phyloP scores from a whole-genome alignment of 2,888 invertebrate species.

The Ganaspis brasiliensis region DNA sequence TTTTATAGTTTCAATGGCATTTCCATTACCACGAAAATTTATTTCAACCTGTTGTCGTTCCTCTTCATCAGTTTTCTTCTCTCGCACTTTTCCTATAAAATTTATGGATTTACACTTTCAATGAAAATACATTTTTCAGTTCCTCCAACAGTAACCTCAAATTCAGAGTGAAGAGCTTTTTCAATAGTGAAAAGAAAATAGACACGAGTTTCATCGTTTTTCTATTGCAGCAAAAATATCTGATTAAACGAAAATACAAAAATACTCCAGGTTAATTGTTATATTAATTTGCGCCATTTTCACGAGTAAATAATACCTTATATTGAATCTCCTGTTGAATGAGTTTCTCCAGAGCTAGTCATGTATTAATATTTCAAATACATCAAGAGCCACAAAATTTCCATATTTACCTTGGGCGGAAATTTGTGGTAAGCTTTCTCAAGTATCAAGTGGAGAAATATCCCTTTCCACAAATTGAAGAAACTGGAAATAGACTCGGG shows the following conservation, averaged over 20 bases:
- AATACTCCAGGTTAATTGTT: too few species aligned
- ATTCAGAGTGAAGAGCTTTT: background rate
- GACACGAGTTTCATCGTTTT: background rate
- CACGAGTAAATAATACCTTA: background rate
- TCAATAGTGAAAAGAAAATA: background rate
- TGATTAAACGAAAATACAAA: too few species aligned
- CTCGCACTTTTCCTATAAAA: background rate
- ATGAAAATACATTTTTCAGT: background rate
- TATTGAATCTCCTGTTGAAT: background rate
- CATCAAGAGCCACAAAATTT: background rate
- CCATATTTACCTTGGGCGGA: background rate
- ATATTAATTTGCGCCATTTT: background rate
- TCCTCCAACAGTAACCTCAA: background rate
- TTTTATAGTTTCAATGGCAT: slow-evolving; percentile 9
- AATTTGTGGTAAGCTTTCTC: background rate
- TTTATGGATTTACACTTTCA: background rate
- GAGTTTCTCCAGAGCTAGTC: background rate
- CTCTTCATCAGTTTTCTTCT: slow-evolving; percentile 1
- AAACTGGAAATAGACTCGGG: slow-evolving; percentile 48
- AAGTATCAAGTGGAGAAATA: background rate
- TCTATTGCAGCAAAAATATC: too few species aligned
- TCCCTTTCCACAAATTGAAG: background rate
- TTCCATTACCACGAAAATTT: background rate
- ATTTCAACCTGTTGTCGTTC: background rate
- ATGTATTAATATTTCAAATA: background rate